These are phyloP conservation scores for Strix aluco DNA, from an alignment of 2,113 vertebrate species.

Conservation along the genomic window DNA sequence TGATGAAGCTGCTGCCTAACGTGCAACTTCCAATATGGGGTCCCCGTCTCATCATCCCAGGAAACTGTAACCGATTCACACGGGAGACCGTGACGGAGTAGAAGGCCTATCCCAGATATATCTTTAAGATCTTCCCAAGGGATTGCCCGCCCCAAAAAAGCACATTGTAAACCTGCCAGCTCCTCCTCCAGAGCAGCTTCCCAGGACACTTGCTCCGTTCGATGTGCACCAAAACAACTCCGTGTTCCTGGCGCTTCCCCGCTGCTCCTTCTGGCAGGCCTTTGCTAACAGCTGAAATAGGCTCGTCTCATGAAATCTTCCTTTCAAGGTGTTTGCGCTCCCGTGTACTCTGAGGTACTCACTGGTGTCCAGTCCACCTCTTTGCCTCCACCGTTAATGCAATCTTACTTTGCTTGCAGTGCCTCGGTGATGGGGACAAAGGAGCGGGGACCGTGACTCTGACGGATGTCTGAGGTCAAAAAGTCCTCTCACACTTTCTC, in stretches of 20 bases:
- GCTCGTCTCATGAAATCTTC: accelerated
- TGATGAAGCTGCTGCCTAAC: accelerated
- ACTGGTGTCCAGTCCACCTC: too few relatives aligned
- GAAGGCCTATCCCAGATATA: neutral
- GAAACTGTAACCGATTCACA: accelerated
- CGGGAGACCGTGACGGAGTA: accelerated
- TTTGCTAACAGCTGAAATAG: neutral
- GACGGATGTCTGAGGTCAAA: neutral
- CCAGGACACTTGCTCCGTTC: neutral
- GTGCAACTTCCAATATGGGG: accelerated
- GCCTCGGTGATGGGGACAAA: neutral
- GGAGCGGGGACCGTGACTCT: neutral
- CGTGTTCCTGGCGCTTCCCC: neutral
- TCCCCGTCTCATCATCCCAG: neutral
- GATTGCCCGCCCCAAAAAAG: accelerated
- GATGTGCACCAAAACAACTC: neutral
- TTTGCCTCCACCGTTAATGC: accelerated
- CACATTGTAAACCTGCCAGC: neutral
- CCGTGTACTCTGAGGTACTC: accelerated
- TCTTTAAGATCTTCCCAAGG: neutral
- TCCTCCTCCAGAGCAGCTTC: neutral
- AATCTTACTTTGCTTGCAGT: neutral
- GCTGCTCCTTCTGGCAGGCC: neutral
- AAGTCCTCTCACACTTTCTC: too few relatives aligned
- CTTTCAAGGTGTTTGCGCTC: neutral